Conservation (phyloP, 2,797 vertebrate genomes). For the Gila robusta region DNA sequence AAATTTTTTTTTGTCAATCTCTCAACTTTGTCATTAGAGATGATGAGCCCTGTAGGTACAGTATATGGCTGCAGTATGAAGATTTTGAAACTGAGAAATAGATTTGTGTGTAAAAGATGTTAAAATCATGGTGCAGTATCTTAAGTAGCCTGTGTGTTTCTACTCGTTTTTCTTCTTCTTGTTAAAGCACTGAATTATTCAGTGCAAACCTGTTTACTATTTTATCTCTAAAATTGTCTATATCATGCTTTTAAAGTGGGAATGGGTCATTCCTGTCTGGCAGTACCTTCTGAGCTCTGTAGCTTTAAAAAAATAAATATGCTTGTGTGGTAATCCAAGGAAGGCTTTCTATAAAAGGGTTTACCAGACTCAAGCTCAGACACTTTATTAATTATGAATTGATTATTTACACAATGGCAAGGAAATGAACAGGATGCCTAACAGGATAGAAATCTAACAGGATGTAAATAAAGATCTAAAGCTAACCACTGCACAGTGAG, state of each 20-base stretch:
- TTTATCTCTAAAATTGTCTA: not conserved
- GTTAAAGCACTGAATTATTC: conserved; percentile 11
- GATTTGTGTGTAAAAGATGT: not conserved
- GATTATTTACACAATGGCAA: conserved; percentile 22
- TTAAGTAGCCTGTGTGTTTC: not conserved
- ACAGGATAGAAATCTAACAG: conserved; percentile 13
- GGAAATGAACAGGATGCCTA: conserved; percentile 7
- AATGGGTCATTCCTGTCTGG: not conserved
- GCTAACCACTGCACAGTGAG: conserved; percentile 3
- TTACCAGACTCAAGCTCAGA: conserved; percentile 5
- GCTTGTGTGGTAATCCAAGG: not conserved
- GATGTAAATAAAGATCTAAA: conserved; percentile 25
- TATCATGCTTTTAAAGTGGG: not conserved
- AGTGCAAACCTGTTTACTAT: not conserved
- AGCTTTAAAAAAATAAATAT: conserved; percentile 1
- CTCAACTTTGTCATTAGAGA: conserved; percentile 21
- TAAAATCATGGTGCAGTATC: not conserved
- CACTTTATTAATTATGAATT: conserved; percentile 15
- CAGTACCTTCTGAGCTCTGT: not conserved
- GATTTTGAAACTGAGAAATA: not conserved
- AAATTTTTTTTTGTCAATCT: not conserved
- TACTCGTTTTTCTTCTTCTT: not conserved
- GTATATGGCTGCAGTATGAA: not conserved
- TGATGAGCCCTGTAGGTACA: not conserved
- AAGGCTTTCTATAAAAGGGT: not conserved